Base-by-base conservation (phyloP, 2,113 vertebrate species). In the Ptilonorhynchus violaceus region DNA sequence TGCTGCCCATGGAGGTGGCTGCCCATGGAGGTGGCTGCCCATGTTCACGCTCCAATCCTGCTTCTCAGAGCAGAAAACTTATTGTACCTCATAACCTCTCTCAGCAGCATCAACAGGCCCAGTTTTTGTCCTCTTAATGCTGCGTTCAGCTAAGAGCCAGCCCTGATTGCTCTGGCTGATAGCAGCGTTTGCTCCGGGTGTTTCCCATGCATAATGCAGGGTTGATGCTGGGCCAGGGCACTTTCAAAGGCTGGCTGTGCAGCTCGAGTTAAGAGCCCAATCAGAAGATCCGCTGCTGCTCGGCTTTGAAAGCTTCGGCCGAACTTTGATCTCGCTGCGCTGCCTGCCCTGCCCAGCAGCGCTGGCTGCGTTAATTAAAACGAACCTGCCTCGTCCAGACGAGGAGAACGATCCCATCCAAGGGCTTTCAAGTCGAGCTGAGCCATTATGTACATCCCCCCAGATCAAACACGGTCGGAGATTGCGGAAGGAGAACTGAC, bases 121-220 rank as follows among this genome's bases (percentile, higher is more conserved):
- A 50, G 47, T 37, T 93, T 93, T 85, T 94, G 92, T 83, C 78
- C 70, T 88, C 28, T 53, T 37, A 62, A 6, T 22, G 37, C 66
- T 35, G 44, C 16, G 21, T 85, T 85, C 86, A 56, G 55, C 88
- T 89, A 90, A 74, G 59, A 80, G 80, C 35, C 85, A 67, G 68
- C 59, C 64, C 64, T 59, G 93, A 90, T 81, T 15, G 0, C 64
- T 81, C 60, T 68, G 4, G 1, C 69, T 87, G 94, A 96, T 96
- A 91, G 95, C 93, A 91, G 80, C 89, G 28, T 92, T 96, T 93
- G 69, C 73, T 95, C 37, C 89, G 37, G 0, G 55, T 86, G 85
- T 92, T 96, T 81, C 16, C 67, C 79, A 88, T 80, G 68, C 85
- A 88, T 95, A 92, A 92, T 90, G 93, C 88, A 96, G 52, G 49